A percentile compares a stretch with the other conserved stretches of the same genome.
phyloP scores from a whole-genome alignment of 2,888 invertebrate genomes.

The Agonopterix arenella region DNA sequence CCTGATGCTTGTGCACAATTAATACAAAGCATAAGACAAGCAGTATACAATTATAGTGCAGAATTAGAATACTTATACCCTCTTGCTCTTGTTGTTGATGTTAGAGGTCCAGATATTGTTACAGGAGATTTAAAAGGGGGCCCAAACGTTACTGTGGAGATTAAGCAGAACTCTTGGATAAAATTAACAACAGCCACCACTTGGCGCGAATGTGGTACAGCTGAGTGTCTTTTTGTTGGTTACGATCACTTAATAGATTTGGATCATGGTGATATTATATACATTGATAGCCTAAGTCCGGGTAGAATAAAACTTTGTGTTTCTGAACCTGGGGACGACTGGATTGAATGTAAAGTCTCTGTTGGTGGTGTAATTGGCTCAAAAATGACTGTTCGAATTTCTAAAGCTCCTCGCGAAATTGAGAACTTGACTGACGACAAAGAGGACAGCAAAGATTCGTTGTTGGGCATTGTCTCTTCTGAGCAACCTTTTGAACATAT shows the following conservation, averaged over 20 bases:
- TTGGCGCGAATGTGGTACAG: slow-evolving; percentile 73
- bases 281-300: slow-evolving; percentile 58
- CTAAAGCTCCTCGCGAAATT: slow-evolving; percentile 66
- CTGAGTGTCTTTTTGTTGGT: slow-evolving; percentile 72
- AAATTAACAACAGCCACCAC: slow-evolving; percentile 68
- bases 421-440: slow-evolving; percentile 39
- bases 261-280: slow-evolving; percentile 63
- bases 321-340: slow-evolving; percentile 57
- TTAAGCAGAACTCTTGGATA: slow-evolving; percentile 48
- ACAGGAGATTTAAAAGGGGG: slow-evolving; percentile 63
- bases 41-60: slow-evolving; percentile 65
- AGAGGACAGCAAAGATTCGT: slow-evolving; percentile 60
- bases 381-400: slow-evolving; percentile 70
- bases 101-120: slow-evolving; percentile 55
- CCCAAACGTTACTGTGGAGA: slow-evolving; percentile 45
- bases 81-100: slow-evolving; percentile 59
- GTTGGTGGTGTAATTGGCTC: slow-evolving; percentile 71
- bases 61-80: slow-evolving; percentile 69
- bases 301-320: slow-evolving; percentile 53
- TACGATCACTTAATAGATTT: slow-evolving; percentile 72
- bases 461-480: slow-evolving; percentile 74
- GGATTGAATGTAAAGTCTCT: slow-evolving; percentile 68
- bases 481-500: slow-evolving; percentile 82
- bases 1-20: slow-evolving; percentile 59
- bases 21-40: slow-evolving; percentile 63